Evolutionary conservation across 1,140 invertebrate genomes (phyloP), one percentile per base, ranked within the genome.

Genomic region (Zaprionus ornatus): DNA sequence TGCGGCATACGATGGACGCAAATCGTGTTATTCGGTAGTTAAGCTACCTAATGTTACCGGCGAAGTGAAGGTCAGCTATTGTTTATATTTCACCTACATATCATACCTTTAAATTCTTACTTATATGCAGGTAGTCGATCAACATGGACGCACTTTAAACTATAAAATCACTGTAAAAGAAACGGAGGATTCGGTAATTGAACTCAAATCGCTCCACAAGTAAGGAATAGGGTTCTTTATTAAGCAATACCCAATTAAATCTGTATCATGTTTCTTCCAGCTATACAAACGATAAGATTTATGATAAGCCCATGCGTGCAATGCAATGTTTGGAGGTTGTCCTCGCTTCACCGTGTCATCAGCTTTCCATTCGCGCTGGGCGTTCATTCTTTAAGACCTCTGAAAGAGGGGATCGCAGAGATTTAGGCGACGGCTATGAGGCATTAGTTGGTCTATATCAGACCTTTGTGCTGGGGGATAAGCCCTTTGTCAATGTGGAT

Each of bases 311-410:
- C 4, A 95, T 95, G 83, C 95, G 95, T 40, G 94, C 94, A 1
- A 91, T 97, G 12, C 96, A 97, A 92, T 97, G 95, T 56, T 88
- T 99, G 2, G 97, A 99, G 92, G 95, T 99, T 1, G 95, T 98
- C 48, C 93, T 99, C 19, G 76, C 91, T 0, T 2, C 61, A 1
- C 76, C 75, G 10, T 92, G 88, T 27, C 79, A 91, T 65, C 73
- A 94, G 95, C 61, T 95, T 96, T 77, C 94, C 92, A 13, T 94
- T 93, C 25, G 93, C n/a, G 90, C 90, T 2, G 93, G 93, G 13
- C 80, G 93, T 23, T 93, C 93, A 5, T 93, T 92, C 50, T 94
- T 93, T 17, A 86, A 90, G 9, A 84, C 61, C 60, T 92, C 93
- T 3, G 59, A 29, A 0, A 45, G 64, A 2, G 65, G 32, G 2